A percentile compares a stretch with the other conserved stretches of the same genome.
These are phyloP conservation scores for Gisinianus flammeolus DNA, from an alignment of 2,888 invertebrate genomes.

Conservation along the genomic window DNA sequence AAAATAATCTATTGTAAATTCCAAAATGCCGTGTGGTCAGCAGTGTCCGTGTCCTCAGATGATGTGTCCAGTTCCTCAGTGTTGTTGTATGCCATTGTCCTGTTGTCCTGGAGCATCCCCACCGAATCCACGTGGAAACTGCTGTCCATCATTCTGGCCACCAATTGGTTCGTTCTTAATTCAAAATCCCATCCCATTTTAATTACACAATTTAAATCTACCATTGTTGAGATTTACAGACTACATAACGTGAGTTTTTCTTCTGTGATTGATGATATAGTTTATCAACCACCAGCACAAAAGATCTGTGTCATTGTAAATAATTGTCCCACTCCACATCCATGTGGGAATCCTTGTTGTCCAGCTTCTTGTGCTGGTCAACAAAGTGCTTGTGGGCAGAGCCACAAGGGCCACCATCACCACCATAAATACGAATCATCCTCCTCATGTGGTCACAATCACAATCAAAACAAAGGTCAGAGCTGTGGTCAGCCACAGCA, in stretches of 20 bases:
- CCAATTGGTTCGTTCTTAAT: no score
- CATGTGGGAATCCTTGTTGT: background rate
- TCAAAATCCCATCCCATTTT: background rate
- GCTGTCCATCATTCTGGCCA: slow-evolving; percentile 34
- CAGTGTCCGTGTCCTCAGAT: slow-evolving; percentile 6
- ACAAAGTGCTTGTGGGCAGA: background rate
- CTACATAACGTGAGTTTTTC: background rate
- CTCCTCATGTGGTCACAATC: background rate
- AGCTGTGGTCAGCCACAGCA: background rate
- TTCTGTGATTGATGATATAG: background rate
- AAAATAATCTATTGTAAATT: background rate
- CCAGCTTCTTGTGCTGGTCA: background rate
- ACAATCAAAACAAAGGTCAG: background rate
- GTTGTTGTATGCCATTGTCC: slow-evolving; percentile 18
- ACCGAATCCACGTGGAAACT: slow-evolving; percentile 4
- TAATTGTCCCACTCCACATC: slow-evolving; percentile 2
- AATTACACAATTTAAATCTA: background rate
- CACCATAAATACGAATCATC: background rate
- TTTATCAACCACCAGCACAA: slow-evolving; percentile 21
- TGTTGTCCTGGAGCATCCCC: background rate
- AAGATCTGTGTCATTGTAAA: slow-evolving; percentile 35
- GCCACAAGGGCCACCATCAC: background rate
- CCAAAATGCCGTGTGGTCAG: slow-evolving; percentile 21
- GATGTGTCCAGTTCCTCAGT: slow-evolving; percentile 7
- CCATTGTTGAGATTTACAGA: background rate